Evolutionary conservation across 2,888 invertebrate species (phyloP), one percentile per base, ranked within the genome.

Genomic region (Cyclophora albipunctata): DNA sequence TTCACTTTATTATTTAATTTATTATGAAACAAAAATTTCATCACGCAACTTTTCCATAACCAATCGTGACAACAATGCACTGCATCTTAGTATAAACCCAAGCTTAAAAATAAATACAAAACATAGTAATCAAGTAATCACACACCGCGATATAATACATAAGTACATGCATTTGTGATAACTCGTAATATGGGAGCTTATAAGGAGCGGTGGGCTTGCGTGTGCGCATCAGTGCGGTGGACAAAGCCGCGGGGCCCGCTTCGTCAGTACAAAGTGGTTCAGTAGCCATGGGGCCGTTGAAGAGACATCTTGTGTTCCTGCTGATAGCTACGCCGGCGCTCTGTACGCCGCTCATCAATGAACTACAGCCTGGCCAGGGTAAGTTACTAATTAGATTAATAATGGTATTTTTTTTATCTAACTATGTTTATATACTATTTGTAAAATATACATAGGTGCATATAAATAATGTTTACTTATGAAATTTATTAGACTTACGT

Each of bases 281-380:
- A 86, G 84, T 87, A 75, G 67, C 66, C 75, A 88, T 88, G 88
- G 77, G 75, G 68, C 69, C 75, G 74, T 71, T 75, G 72, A 59
- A 63, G 64, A 67, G 68, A 67, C 64, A 73, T 63, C 73, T 82
- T 65, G 83, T 78, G 65, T 59, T 85, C 41, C 58, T 81, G 44
- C 66, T 72, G 55, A 61, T 75, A 49, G 66, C 64, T 47, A 60
- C 69, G 44, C 62, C 75, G 7, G 70, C 69, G 49, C 62, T 75
- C 45, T 68, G 75, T 55, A 73, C 84, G 40, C 80, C 89, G 42
- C 70, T 87, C 46, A 61, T 85, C 61, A 85, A 84, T 59, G 62
- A 86, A 54, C 70, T 81, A 49, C 71, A 67, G 58, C 80, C 81
- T 20, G 84, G 82, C 53, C 70, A 85, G 81, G 81, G 87, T 86